A percentile compares a stretch with the other conserved stretches of the same genome.
Conservation (phyloP, 2,888 invertebrate species). For the Achlya flavicornis region DNA sequence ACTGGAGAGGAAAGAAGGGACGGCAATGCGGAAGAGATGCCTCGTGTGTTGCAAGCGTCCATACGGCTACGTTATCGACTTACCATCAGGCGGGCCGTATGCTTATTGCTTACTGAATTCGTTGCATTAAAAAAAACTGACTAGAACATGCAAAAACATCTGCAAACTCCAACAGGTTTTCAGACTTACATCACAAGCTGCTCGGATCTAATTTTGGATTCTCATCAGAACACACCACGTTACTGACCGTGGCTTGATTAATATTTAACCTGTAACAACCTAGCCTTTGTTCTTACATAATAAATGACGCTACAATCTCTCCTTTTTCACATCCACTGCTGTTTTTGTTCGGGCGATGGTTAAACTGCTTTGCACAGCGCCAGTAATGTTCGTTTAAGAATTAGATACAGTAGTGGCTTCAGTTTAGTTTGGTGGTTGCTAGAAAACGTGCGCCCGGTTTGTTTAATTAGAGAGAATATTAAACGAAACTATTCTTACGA, state of each 20-base stretch:
- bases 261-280: slow-evolving; percentile 43
- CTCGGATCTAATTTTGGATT: slow-evolving; percentile 46
- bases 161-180: background rate
- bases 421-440: background rate
- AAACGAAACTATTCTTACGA: slow-evolving; percentile 25
- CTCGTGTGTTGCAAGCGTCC: too few relatives aligned
- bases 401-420: background rate
- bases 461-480: slow-evolving; percentile 37
- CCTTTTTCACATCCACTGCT: background rate
- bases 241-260: slow-evolving; percentile 40
- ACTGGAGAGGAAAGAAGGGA: too few relatives aligned
- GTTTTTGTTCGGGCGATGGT: background rate
- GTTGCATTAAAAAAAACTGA: too few relatives aligned
- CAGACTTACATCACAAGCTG: slow-evolving; percentile 26
- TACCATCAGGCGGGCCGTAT: too few relatives aligned
- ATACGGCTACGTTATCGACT: too few relatives aligned
- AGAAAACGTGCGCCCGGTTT: slow-evolving; percentile 19
- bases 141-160: too few relatives aligned
- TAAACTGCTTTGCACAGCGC: background rate
- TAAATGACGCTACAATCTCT: background rate
- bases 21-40: too few relatives aligned
- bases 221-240: slow-evolving; percentile 45
- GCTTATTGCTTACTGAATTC: too few relatives aligned
- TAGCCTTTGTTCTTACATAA: slow-evolving; percentile 26
- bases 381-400: slow-evolving; percentile 14